Conservation (phyloP, 2,888 invertebrate genomes). For the Spilosoma lubricipeda region DNA sequence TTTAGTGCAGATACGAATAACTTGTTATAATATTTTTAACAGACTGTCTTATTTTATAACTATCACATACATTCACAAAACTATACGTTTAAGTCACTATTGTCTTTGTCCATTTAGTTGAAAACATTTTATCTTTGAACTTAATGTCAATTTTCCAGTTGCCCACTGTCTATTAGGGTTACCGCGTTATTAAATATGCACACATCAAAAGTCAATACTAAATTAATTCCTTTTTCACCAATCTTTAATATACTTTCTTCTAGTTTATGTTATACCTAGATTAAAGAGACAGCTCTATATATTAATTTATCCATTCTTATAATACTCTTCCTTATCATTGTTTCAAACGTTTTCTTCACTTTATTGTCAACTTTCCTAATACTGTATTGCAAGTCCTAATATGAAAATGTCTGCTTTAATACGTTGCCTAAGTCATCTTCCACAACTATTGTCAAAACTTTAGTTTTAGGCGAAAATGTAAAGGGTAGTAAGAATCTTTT, state of each 20-base stretch:
- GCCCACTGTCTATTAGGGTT: slow-evolving; percentile 51
- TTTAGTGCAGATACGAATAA: slow-evolving; percentile 30
- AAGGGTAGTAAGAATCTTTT: slow-evolving; percentile 86
- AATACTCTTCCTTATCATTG: slow-evolving; percentile 28
- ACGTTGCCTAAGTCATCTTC: slow-evolving; percentile 90
- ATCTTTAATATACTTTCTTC: slow-evolving; percentile 19
- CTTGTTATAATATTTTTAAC: slow-evolving; percentile 22
- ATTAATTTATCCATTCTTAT: slow-evolving; percentile 27
- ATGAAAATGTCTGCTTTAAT: slow-evolving; percentile 88
- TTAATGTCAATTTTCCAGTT: slow-evolving; percentile 53
- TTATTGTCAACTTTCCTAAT: slow-evolving; percentile 76
- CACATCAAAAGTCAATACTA: slow-evolving; percentile 24
- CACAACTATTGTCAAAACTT: slow-evolving; percentile 87
- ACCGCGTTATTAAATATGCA: slow-evolving; percentile 50
- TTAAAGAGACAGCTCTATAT: slow-evolving; percentile 26
- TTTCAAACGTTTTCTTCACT: slow-evolving; percentile 52
- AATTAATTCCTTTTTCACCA: slow-evolving; percentile 25
- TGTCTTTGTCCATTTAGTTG: slow-evolving; percentile 7
- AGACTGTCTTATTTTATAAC: slow-evolving; percentile 30
- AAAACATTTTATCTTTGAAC: background rate
- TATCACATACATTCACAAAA: slow-evolving; percentile 49
- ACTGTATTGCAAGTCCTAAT: slow-evolving; percentile 60
- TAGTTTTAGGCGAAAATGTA: slow-evolving; percentile 80
- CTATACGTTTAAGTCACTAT: slow-evolving; percentile 8
- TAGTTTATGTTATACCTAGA: slow-evolving; percentile 32